Percentiles rank a stretch among this genome's conserved stretches.
Conservation (phyloP, 2,797 vertebrate species). For the Paguma larvata region DNA sequence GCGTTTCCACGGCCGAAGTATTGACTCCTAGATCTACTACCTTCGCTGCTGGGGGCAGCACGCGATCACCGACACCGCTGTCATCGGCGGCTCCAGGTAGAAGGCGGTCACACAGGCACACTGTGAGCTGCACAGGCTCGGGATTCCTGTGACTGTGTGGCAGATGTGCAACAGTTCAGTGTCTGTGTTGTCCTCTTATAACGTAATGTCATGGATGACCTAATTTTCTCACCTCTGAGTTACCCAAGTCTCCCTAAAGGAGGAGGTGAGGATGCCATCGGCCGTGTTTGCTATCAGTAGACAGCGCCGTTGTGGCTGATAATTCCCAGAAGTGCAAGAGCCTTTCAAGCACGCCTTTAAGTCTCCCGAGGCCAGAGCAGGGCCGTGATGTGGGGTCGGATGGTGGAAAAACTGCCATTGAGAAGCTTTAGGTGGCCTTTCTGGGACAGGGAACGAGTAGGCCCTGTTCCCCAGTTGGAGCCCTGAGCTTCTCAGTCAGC, state of each 20-base stretch:
- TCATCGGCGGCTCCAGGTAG: conserved; percentile 88
- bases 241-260: neutral
- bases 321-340: neutral
- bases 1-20: conserved; percentile 78
- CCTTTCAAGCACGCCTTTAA: neutral
- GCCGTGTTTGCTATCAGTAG: neutral
- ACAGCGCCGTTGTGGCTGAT: neutral
- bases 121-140: rapidly evolving
- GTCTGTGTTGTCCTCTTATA: neutral
- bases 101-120: rapidly evolving
- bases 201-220: neutral
- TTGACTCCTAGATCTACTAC: conserved; percentile 84
- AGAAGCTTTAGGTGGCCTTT: neutral
- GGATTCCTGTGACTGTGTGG: neutral
- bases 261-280: neutral
- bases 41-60: conserved; percentile 71
- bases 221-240: neutral
- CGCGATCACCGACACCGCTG: conserved; percentile 18
- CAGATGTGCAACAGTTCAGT: neutral
- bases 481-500: neutral
- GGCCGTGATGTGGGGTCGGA: neutral
- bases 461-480: neutral
- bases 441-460: neutral
- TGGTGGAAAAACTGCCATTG: neutral
- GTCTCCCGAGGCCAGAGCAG: neutral